Evolutionary conservation across 2,797 vertebrate genomes (phyloP), one percentile per base, ranked within the genome.

Genomic region (Euphonia xanthogaster): DNA sequence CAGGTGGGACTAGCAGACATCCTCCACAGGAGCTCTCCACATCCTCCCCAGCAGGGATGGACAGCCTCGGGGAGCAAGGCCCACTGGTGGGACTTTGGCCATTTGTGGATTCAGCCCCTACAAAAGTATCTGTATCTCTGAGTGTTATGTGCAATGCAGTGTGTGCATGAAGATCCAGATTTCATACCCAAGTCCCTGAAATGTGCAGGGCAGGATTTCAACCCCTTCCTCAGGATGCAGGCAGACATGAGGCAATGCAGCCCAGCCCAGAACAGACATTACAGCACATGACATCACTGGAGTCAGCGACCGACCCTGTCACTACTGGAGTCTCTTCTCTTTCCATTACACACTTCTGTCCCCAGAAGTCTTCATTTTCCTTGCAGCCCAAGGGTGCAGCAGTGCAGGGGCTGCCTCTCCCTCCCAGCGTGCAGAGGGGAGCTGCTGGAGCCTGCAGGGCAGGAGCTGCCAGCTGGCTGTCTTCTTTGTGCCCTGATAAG

Each of bases 121-220:
- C 4, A 15, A 7, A 70, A 45, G 12, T 0, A 5, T 10, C 2
- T 0, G 0, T 23, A 15, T 19, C 37, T 22, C 2, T 7, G 48
- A 37, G 18, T 47, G 22, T 40, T 71, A 27, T 0, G 4, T 31
- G 19, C 76, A 40, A 24, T 8, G 25, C 3, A 48, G 30, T 0
- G 0, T 2, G 2, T 11, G 17, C 60, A 66, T 0, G 0, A 17
- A 39, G 44, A 66, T 39, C 51, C 25, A 7, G 10, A 62, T 55
- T 51, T 60, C 55, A 31, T 21, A 37, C 28, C 25, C 18, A 6
- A 7, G 28, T 17, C 31, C 50, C 53, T 9, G 21, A 83, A 71
- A 77, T 0, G 1, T 4, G 31, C 50, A n/a, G 67, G 4, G 44
- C 44, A 50, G 61, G 73, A 33, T 55, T 86, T 67, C 63, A 39